These are phyloP conservation scores for Caenorhabditis angaria DNA, from an alignment of 2,888 invertebrate genomes.

Conservation along the genomic window DNA sequence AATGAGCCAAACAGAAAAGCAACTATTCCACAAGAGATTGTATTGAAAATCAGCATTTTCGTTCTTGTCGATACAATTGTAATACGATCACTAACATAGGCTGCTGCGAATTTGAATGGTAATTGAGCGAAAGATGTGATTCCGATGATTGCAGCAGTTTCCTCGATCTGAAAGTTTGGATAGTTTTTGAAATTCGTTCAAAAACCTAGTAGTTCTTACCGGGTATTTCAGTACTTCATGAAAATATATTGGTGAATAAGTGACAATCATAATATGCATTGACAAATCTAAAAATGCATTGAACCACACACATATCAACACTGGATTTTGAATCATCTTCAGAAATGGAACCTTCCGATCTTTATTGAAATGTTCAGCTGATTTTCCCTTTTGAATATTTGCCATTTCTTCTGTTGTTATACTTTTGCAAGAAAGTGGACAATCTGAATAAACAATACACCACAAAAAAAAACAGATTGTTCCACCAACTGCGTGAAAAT, in stretches of 20 bases:
- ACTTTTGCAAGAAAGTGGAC: slow-evolving; percentile 20
- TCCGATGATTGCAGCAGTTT: slow-evolving; percentile 26
- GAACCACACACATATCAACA: slow-evolving; percentile 30
- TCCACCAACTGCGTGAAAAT: slow-evolving; percentile 29
- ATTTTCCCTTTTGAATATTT: slow-evolving; percentile 32
- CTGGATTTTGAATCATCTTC: slow-evolving; percentile 22
- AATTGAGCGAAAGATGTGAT: slow-evolving; percentile 31
- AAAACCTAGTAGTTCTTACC: not conserved
- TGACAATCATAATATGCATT: slow-evolving; percentile 35
- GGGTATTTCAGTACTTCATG: slow-evolving; percentile 26
- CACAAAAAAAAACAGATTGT: slow-evolving; percentile 26
- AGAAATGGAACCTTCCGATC: slow-evolving; percentile 2
- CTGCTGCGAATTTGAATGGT: slow-evolving; percentile 36
- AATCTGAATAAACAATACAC: slow-evolving; percentile 30
- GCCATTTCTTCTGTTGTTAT: slow-evolving; percentile 18
- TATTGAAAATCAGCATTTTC: slow-evolving; percentile 40
- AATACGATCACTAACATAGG: slow-evolving; percentile 33
- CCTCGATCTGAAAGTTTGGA: slow-evolving; percentile 10
- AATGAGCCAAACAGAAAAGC: slow-evolving; percentile 25
- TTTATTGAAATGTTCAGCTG: slow-evolving; percentile 23
- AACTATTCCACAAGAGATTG: slow-evolving; percentile 29
- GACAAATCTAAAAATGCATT: slow-evolving; percentile 40
- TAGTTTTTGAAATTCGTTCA: not conserved
- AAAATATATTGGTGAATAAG: slow-evolving; percentile 35
- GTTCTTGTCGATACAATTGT: slow-evolving; percentile 9